A percentile compares a stretch with the other conserved stretches of the same genome.
These are phyloP conservation scores for Busseola fusca DNA, from an alignment of 2,888 invertebrate genomes.

Conservation along the genomic window DNA sequence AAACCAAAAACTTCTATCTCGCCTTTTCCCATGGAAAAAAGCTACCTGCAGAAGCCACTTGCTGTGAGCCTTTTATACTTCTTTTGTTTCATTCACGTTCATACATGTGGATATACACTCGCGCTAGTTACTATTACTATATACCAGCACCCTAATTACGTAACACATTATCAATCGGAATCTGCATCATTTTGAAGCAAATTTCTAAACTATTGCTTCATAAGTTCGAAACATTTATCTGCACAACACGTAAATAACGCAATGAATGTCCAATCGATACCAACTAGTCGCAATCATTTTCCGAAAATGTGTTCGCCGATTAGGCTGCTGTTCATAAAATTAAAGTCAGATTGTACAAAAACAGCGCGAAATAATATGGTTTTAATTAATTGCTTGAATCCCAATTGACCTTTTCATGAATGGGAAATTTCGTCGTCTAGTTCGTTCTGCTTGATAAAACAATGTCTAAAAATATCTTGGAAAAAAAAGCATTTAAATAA, in stretches of 20 bases:
- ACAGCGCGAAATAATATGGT: background rate
- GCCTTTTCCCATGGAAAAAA: background rate
- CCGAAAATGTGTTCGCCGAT: no score
- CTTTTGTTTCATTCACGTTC: background rate
- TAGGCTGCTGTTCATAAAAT: conserved; percentile 15
- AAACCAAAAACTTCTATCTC: background rate
- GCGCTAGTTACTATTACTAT: no score
- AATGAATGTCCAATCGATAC: no score
- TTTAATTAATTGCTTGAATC: conserved; percentile 13
- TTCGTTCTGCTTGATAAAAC: conserved; percentile 1
- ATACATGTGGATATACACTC: background rate
- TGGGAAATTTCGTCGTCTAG: background rate
- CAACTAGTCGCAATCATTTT: no score
- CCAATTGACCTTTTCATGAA: conserved; percentile 5
- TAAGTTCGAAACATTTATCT: no score
- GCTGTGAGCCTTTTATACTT: background rate
- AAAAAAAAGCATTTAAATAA: background rate
- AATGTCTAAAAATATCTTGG: conserved; percentile 6
- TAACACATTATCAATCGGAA: no score
- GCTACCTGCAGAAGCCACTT: background rate
- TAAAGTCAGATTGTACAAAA: conserved; percentile 14
- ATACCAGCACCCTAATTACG: no score
- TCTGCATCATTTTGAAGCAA: no score
- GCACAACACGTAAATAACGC: no score
- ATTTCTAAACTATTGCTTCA: no score